phyloP scores from a whole-genome alignment of 2,888 invertebrate genomes.

The Teleogryllus oceanicus region DNA sequence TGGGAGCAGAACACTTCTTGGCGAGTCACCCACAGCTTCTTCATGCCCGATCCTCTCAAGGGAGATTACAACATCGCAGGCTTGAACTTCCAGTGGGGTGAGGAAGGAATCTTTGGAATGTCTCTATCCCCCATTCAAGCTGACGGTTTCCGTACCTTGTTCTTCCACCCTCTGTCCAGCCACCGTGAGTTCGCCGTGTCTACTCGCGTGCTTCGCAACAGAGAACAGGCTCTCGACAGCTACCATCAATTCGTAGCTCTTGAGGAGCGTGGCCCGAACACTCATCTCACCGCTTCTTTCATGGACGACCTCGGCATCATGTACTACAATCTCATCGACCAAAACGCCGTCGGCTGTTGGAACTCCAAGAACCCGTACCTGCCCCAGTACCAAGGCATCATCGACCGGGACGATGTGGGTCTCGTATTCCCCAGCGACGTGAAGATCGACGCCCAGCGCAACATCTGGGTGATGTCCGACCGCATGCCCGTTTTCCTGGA shows the following conservation, averaged over 20 bases:
- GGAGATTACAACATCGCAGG: constrained; percentile 73
- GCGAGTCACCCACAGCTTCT: constrained; percentile 69
- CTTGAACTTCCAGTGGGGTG: constrained; percentile 80
- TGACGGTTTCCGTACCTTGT: constrained; percentile 68
- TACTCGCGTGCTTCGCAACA: constrained; percentile 67
- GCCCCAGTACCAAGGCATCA: constrained; percentile 59
- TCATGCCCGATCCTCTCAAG: constrained; percentile 74
- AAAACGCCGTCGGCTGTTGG: constrained; percentile 82
- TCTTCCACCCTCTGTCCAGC: constrained; percentile 76
- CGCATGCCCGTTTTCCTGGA: constrained; percentile 76
- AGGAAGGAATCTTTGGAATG: constrained; percentile 78
- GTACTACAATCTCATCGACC: constrained; percentile 73
- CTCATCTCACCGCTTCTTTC: constrained; percentile 69
- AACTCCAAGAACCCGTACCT: constrained; percentile 63
- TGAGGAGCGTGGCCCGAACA: constrained; percentile 59
- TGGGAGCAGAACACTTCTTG: constrained; percentile 73
- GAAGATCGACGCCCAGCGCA: constrained; percentile 65
- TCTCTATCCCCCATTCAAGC: constrained; percentile 63
- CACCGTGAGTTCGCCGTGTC: constrained; percentile 75
- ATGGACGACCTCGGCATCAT: constrained; percentile 71
- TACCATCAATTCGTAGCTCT: constrained; percentile 61
- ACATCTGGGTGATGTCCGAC: constrained; percentile 76
- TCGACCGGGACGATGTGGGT: constrained; percentile 70
- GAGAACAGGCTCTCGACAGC: constrained; percentile 62
- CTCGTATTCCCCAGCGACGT: constrained; percentile 77